Conservation (phyloP, 2,797 vertebrate genomes). For the Artibeus lituratus region DNA sequence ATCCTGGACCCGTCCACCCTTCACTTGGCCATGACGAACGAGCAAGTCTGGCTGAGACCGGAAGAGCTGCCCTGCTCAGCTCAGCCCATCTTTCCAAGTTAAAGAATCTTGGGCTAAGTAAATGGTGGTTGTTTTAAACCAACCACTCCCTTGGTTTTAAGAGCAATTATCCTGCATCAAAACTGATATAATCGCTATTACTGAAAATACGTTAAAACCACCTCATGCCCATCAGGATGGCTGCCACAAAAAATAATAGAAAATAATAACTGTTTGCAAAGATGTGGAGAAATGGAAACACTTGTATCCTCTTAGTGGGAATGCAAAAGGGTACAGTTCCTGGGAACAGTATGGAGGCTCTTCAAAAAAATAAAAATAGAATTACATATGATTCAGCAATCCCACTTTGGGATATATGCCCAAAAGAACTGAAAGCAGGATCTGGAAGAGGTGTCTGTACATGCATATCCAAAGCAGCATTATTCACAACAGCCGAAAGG, state of each 20-base stretch:
- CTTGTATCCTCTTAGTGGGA: not conserved
- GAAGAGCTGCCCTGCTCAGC: constrained; percentile 26
- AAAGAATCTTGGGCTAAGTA: not conserved
- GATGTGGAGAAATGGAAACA: not conserved
- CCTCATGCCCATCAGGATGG: not conserved
- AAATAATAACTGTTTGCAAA: not conserved
- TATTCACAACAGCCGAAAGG: not conserved
- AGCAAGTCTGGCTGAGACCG: not conserved
- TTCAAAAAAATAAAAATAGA: not conserved
- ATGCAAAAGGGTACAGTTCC: not conserved
- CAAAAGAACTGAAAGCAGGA: not conserved
- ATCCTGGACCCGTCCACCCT: not conserved
- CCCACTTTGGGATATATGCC: not conserved
- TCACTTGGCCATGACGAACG: not conserved
- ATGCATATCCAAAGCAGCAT: not conserved
- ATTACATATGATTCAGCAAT: not conserved
- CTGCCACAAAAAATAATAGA: not conserved
- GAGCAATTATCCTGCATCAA: not conserved
- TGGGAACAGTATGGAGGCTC: fast-evolving
- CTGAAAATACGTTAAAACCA: not conserved
- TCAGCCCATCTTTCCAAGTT: not conserved
- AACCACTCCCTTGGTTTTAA: not conserved
- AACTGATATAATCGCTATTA: not conserved
- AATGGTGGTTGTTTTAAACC: not conserved
- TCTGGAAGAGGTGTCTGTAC: not conserved